phyloP scores from a whole-genome alignment of 2,797 vertebrate genomes.

The Loris lydekkerianus region DNA sequence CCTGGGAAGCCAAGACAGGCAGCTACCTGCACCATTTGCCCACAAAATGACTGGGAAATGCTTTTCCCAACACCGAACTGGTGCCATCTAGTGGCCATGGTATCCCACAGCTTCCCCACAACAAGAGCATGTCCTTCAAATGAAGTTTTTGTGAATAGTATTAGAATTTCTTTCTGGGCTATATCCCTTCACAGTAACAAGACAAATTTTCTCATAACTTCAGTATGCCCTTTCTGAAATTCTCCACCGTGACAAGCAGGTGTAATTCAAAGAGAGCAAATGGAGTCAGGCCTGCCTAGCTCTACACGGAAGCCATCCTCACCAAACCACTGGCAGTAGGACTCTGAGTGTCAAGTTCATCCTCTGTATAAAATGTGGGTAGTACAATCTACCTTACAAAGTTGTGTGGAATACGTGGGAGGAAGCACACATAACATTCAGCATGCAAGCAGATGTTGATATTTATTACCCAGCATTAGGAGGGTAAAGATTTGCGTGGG shows the following conservation, averaged over 20 bases:
- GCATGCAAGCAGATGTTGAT: neutral
- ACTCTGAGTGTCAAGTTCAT: neutral
- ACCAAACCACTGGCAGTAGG: no score
- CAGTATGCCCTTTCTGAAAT: neutral
- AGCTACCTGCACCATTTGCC: neutral
- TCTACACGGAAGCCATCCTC: neutral
- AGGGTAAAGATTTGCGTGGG: neutral
- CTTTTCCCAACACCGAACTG: neutral
- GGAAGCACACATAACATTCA: rapidly evolving
- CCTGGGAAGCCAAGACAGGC: neutral
- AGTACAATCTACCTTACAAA: neutral
- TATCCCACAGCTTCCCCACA: neutral
- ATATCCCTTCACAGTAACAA: neutral
- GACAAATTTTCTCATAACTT: neutral
- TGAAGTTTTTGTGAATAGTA: neutral
- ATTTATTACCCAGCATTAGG: neutral
- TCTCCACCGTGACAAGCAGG: neutral
- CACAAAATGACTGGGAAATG: neutral
- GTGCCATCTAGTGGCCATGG: slow-evolving; percentile 71
- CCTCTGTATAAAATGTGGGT: neutral
- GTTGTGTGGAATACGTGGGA: neutral
- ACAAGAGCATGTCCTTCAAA: neutral
- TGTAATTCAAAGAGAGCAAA: neutral
- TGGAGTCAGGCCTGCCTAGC: neutral
- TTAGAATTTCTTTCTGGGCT: neutral